A percentile compares a stretch with the other conserved stretches of the same genome.
phyloP scores from a whole-genome alignment of 2,797 vertebrate species.

The Etheostoma perlongum region DNA sequence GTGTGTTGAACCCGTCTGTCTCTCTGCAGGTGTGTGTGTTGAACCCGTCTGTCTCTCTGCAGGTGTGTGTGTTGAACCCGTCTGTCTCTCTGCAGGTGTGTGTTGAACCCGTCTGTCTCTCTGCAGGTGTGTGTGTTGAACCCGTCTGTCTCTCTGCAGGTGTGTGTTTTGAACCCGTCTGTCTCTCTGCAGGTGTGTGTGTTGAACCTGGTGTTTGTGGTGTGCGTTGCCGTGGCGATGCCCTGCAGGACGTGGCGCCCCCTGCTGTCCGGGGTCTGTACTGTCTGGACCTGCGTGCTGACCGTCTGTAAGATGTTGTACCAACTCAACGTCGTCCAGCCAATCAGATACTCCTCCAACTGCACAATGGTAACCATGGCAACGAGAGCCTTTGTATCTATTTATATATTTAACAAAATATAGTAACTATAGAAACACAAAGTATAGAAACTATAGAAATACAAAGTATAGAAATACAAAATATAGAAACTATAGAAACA shows the following conservation, averaged over 20 bases:
- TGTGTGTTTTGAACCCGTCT: constrained; percentile 1
- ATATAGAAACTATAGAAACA: too few species aligned
- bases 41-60: background rate
- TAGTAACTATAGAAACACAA: too few species aligned
- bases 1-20: too few species aligned
- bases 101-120: background rate
- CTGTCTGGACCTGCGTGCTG: constrained; percentile 95
- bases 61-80: background rate
- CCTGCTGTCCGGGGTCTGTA: constrained; percentile 91
- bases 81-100: background rate
- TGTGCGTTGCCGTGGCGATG: constrained; percentile 92
- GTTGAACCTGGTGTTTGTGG: constrained; percentile 94
- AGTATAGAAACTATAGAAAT: too few species aligned
- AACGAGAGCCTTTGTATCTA: background rate
- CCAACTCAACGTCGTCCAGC: constrained; percentile 92
- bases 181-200: constrained; percentile 89
- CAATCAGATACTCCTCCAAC: constrained; percentile 87
- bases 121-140: background rate
- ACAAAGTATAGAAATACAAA: too few species aligned
- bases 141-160: background rate
- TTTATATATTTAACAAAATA: too few species aligned
- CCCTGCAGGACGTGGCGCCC: constrained; percentile 91
- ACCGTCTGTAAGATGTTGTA: constrained; percentile 98
- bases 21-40: background rate
- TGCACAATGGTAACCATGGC: constrained; percentile 87